Conservation (phyloP, 2,113 vertebrate species). For the Chamaetylas fuelleborni region DNA sequence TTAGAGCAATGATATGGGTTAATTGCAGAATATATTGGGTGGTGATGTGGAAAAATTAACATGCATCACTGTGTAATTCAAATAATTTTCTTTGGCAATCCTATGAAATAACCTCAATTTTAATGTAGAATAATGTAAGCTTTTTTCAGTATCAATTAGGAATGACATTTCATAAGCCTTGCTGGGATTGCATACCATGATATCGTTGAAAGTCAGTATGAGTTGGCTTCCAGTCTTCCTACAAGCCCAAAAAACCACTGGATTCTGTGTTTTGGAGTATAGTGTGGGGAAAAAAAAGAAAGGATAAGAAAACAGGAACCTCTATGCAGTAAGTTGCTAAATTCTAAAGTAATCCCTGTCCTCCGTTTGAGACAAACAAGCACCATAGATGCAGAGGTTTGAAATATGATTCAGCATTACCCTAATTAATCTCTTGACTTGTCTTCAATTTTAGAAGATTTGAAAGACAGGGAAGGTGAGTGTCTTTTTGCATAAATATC, state of each 20-base stretch:
- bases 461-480: fast-evolving
- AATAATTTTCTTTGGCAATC: slow-evolving; percentile 13
- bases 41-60: slow-evolving; percentile 38
- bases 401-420: not conserved
- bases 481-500: not conserved
- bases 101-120: not conserved
- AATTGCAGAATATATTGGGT: slow-evolving; percentile 38
- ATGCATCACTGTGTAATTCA: not conserved
- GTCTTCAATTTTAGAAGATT: not conserved
- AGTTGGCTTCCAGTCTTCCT: not conserved
- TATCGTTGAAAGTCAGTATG: not conserved
- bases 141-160: not conserved
- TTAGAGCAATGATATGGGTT: slow-evolving; percentile 33
- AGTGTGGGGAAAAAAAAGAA: not conserved
- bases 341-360: not conserved
- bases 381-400: not conserved
- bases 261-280: not conserved
- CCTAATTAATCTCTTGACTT: not conserved
- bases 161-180: not conserved
- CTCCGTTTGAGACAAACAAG: not conserved
- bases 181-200: not conserved
- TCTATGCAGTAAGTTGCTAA: not conserved
- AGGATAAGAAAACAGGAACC: not conserved
- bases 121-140: not conserved
- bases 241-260: not conserved